These are phyloP conservation scores for Anser brachyrhynchus DNA, from an alignment of 2,113 vertebrate genomes.

Conservation along the genomic window DNA sequence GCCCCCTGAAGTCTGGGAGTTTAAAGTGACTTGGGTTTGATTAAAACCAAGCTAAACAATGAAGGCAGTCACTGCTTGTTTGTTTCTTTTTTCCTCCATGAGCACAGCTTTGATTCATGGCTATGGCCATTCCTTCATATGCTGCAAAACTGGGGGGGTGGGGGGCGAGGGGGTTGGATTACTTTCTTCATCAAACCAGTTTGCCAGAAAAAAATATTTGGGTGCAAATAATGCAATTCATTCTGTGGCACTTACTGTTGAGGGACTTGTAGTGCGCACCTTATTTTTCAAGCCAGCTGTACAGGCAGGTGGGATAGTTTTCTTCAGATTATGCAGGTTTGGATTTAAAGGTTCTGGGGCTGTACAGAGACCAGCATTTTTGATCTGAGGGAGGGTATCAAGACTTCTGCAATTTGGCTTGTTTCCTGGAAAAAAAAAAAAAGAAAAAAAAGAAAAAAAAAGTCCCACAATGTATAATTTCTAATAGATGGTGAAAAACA, in stretches of 20 bases:
- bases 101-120: neutral
- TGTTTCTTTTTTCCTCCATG: neutral
- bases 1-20: neutral
- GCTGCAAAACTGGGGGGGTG: neutral
- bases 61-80: neutral
- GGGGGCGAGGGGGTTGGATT: neutral
- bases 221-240: neutral
- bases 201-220: neutral
- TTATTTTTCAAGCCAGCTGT: neutral
- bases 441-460: neutral
- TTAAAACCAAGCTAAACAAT: neutral
- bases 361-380: neutral
- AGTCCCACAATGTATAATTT: neutral
- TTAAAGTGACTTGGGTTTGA: neutral
- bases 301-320: fast-evolving
- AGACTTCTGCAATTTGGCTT: neutral
- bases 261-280: neutral
- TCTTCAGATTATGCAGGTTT: neutral
- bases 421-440: fast-evolving
- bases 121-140: neutral
- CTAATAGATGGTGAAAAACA: neutral
- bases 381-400: neutral
- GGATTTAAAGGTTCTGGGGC: neutral
- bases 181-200: neutral
- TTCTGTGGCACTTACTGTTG: neutral